phyloP scores from a whole-genome alignment of 2,888 invertebrate genomes.

The Epiblema foenella region DNA sequence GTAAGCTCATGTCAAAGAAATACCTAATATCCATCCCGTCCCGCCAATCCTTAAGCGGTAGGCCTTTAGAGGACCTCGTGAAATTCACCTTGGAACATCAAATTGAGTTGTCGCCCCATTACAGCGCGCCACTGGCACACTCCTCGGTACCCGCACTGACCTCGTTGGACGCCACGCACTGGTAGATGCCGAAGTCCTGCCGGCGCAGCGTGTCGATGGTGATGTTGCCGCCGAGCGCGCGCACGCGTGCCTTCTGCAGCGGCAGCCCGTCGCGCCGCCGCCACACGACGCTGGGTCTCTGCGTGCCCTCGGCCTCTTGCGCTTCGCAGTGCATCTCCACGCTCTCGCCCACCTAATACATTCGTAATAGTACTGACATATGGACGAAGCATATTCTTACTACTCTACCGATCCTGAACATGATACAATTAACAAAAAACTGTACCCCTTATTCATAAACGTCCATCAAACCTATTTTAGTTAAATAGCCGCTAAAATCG shows the following conservation, averaged over 20 bases:
- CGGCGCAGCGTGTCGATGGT: constrained; percentile 94
- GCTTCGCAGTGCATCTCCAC: constrained; percentile 98
- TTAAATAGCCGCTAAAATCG: too few relatives aligned
- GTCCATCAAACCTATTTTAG: too few relatives aligned
- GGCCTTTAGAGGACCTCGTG: too few relatives aligned
- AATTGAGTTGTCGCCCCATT: too few relatives aligned
- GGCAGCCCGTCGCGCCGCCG: constrained; percentile 93
- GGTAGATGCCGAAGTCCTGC: constrained; percentile 97
- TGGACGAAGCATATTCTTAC: not conserved
- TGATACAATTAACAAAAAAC: not conserved
- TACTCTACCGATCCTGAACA: too few relatives aligned
- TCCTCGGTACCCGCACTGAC: constrained; percentile 56
- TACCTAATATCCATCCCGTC: too few relatives aligned
- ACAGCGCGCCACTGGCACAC: too few relatives aligned
- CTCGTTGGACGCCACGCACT: constrained; percentile 97
- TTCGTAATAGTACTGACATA: not conserved
- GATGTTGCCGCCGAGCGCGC: constrained; percentile 93
- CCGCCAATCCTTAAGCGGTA: too few relatives aligned
- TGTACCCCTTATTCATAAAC: too few relatives aligned
- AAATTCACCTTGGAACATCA: too few relatives aligned
- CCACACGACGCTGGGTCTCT: constrained; percentile 96
- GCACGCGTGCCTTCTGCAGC: constrained; percentile 91
- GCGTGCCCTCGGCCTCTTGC: constrained; percentile 95
- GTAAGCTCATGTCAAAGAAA: too few relatives aligned
- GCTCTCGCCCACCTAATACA: constrained; percentile 88